These are phyloP conservation scores for Temnopleurus reevesii DNA, from an alignment of 53 echinoderm and acorn worm genomes.

Conservation along the genomic window DNA sequence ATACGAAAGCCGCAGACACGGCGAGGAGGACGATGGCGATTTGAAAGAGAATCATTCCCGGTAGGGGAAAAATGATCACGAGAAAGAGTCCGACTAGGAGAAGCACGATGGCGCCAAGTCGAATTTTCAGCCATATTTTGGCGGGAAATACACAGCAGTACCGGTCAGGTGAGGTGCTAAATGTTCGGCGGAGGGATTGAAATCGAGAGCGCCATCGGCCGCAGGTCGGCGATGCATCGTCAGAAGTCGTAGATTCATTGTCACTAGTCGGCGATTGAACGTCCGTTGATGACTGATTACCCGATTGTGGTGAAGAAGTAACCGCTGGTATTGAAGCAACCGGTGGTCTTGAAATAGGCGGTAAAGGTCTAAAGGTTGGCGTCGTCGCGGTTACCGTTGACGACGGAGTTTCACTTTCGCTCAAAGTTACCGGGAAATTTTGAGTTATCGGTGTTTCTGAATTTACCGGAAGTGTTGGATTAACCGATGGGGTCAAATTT, in stretches of 20 bases:
- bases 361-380: not conserved
- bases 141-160: constrained; percentile 35
- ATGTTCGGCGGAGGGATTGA: not conserved
- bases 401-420: too few species aligned
- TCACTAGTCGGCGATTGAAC: not conserved
- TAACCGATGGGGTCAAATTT: not conserved
- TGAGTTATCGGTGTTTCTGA: not conserved
- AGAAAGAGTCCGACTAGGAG: constrained; percentile 32
- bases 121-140: constrained; percentile 43
- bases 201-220: not conserved
- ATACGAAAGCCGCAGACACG: not conserved
- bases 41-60: constrained; percentile 24
- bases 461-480: not conserved
- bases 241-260: not conserved
- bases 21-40: constrained; percentile 8
- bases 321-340: not conserved
- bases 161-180: not conserved
- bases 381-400: not conserved
- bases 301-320: not conserved
- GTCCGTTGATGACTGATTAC: not conserved
- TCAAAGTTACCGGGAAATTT: too few species aligned
- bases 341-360: not conserved
- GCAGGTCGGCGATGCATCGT: not conserved
- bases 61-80: constrained; percentile 49
- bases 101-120: not conserved